Conservation (phyloP, 2,797 vertebrate genomes). For the Platyrinchus mystaceus region DNA sequence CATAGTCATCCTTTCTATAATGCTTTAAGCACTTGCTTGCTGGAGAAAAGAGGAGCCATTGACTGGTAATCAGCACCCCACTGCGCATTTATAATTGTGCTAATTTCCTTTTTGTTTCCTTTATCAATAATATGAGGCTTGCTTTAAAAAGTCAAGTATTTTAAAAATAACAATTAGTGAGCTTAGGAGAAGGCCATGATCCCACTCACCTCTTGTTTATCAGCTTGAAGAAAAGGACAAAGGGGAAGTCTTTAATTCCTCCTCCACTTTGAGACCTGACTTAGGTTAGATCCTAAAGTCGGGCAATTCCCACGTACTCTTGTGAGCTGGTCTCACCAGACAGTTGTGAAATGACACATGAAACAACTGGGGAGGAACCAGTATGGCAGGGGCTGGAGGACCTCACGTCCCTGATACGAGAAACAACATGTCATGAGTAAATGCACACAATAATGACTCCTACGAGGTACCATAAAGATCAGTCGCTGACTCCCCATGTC, state of each 20-base stretch:
- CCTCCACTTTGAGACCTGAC: background rate
- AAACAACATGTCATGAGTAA: background rate
- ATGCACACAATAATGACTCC: background rate
- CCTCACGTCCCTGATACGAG: background rate
- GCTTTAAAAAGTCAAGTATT: conserved; percentile 52
- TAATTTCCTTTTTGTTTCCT: conserved; percentile 60
- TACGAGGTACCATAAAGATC: background rate
- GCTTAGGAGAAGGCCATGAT: conserved; percentile 8
- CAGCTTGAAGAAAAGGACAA: background rate
- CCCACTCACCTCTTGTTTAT: conserved; percentile 16
- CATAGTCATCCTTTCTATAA: conserved; percentile 42
- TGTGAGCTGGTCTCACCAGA: background rate
- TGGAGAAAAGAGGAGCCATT: conserved; percentile 40
- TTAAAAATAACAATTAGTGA: conserved; percentile 16
- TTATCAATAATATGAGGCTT: conserved; percentile 47
- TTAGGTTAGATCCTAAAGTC: background rate
- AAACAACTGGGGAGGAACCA: background rate
- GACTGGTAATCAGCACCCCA: conserved; percentile 61
- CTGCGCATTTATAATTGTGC: conserved; percentile 31
- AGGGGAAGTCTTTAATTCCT: background rate
- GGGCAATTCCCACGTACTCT: background rate
- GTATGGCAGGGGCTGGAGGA: background rate
- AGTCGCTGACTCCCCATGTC: background rate
- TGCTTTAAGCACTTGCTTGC: conserved; percentile 39
- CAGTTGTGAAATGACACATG: fast-evolving